phyloP scores from a whole-genome alignment of 1,140 invertebrate species.

The Stenopsyche tienmushanensis region DNA sequence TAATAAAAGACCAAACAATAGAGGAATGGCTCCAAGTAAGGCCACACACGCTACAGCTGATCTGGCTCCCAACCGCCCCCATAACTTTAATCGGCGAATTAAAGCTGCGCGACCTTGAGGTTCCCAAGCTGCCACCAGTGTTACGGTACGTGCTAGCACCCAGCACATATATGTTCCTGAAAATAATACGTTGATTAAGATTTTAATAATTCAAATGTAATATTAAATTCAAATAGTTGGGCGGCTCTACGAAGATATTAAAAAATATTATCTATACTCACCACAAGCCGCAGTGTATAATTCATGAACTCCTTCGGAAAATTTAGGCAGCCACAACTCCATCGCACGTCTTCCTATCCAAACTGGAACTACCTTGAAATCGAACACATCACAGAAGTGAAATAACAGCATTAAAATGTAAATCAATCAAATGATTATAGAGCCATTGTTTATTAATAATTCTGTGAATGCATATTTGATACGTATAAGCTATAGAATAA shows the following conservation, averaged over 20 bases:
- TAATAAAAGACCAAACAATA: conserved; percentile 88
- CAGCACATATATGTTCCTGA: conserved; percentile 88
- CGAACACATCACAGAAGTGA: too few species aligned
- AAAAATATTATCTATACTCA: conserved; percentile 38
- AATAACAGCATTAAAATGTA: too few species aligned
- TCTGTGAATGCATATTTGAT: too few species aligned
- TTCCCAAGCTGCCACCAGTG: conserved; percentile 81
- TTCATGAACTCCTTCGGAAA: conserved; percentile 80
- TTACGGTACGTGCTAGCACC: conserved; percentile 75
- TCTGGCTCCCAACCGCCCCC: conserved; percentile 67
- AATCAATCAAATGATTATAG: neutral
- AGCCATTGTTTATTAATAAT: too few species aligned
- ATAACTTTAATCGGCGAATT: conserved; percentile 71
- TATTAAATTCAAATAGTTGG: neutral
- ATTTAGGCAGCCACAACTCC: conserved; percentile 73
- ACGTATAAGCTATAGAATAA: too few species aligned
- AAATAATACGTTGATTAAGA: conserved; percentile 2
- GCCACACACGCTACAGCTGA: conserved; percentile 74
- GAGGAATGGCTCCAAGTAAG: conserved; percentile 86
- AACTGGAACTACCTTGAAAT: conserved; percentile 78
- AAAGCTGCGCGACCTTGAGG: conserved; percentile 83
- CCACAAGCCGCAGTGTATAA: conserved; percentile 92
- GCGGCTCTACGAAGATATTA: neutral
- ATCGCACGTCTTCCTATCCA: conserved; percentile 86
- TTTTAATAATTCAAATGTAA: neutral